These are phyloP conservation scores for Habrosyne pyritoides DNA, from an alignment of 2,888 invertebrate genomes.

Conservation along the genomic window DNA sequence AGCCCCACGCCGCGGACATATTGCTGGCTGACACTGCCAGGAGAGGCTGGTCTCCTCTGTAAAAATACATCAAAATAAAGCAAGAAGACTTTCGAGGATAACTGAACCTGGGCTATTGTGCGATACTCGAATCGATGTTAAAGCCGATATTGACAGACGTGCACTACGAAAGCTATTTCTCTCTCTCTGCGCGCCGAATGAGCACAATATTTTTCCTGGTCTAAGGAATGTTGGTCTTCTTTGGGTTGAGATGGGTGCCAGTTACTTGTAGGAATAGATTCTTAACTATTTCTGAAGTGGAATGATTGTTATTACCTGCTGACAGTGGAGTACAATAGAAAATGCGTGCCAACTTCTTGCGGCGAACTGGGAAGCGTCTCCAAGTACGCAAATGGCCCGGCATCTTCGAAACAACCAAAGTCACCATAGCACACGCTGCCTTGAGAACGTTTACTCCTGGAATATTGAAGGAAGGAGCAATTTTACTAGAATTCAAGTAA, in stretches of 20 bases:
- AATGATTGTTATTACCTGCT: constrained; percentile 80
- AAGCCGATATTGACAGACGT: too few relatives aligned
- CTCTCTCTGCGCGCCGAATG: too few relatives aligned
- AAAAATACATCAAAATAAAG: constrained; percentile 22
- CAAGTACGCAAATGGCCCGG: constrained; percentile 94
- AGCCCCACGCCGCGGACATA: constrained; percentile 87
- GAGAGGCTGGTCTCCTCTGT: constrained; percentile 85
- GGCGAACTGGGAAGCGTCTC: constrained; percentile 94
- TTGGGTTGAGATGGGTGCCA: too few relatives aligned
- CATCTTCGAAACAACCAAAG: constrained; percentile 95
- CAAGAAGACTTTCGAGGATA: not conserved
- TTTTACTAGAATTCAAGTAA: too few relatives aligned
- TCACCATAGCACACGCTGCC: constrained; percentile 94
- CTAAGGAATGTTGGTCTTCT: too few relatives aligned
- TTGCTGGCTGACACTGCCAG: constrained; percentile 89
- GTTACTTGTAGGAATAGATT: too few relatives aligned
- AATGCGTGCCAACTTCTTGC: constrained; percentile 93
- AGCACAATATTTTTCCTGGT: not conserved
- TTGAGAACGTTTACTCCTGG: constrained; percentile 89
- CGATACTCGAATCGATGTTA: too few relatives aligned
- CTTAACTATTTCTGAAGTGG: not conserved
- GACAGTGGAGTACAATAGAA: constrained; percentile 88
- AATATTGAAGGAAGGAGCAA: constrained; percentile 14
- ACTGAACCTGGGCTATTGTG: too few relatives aligned
- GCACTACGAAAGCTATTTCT: too few relatives aligned